phyloP scores from a whole-genome alignment of 1,140 invertebrate species.

The Latrodectus geometricus region DNA sequence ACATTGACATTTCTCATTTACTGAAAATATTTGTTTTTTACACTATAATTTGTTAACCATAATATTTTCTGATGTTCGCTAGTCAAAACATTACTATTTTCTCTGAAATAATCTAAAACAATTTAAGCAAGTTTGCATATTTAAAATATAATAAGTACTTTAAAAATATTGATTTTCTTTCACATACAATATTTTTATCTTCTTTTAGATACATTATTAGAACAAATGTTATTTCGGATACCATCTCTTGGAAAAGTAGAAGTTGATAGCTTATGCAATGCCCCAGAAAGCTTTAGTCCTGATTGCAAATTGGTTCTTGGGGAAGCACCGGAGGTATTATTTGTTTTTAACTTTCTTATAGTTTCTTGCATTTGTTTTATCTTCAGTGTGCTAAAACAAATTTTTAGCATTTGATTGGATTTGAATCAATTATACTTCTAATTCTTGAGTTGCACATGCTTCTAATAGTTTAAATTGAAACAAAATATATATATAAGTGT shows the following conservation, averaged over 20 bases:
- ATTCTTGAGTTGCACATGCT: not conserved
- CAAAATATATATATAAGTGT: not conserved
- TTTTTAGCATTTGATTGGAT: too few species aligned
- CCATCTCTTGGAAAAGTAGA: constrained; percentile 79
- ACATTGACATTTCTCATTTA: not conserved
- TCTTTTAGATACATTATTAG: constrained; percentile 73
- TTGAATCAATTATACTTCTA: too few species aligned
- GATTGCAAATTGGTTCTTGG: constrained; percentile 79
- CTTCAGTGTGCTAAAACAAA: not conserved
- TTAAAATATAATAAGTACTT: too few species aligned
- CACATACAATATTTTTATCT: too few species aligned
- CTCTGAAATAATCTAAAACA: too few species aligned
- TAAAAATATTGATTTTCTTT: too few species aligned
- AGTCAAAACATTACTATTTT: too few species aligned
- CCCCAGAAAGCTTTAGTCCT: constrained; percentile 93
- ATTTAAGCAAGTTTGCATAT: too few species aligned
- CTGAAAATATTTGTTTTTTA: too few species aligned
- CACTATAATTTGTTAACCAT: too few species aligned
- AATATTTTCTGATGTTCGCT: too few species aligned
- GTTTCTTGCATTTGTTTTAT: not conserved
- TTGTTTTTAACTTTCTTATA: not conserved
- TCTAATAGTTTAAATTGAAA: not conserved
- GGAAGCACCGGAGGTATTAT: constrained; percentile 85
- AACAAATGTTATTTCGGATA: constrained; percentile 85
- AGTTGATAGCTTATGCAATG: constrained; percentile 83